These are phyloP conservation scores for Sussaba pulchella DNA, from an alignment of 2,888 invertebrate genomes.

Conservation along the genomic window DNA sequence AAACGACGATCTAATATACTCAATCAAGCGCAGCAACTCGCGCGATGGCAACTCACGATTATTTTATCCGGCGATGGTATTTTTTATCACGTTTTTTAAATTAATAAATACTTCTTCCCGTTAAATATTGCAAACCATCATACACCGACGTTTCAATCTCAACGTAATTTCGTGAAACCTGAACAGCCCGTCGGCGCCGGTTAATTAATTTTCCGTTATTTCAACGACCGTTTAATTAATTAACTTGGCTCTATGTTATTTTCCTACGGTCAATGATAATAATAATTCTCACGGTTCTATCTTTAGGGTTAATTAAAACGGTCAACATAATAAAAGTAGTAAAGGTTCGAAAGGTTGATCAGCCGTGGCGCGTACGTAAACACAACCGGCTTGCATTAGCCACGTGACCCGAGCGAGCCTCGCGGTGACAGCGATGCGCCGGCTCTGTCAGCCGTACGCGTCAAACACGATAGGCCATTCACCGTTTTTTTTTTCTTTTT, in stretches of 20 bases:
- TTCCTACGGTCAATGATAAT: too few relatives aligned
- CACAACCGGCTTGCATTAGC: too few relatives aligned
- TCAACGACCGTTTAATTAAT: constrained; percentile 5
- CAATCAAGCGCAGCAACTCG: constrained; percentile 12
- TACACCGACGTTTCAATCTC: constrained; percentile 26
- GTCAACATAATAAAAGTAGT: not conserved
- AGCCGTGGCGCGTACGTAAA: too few relatives aligned
- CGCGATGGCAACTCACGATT: constrained; percentile 35
- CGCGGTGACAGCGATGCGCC: too few relatives aligned
- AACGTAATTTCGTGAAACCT: not conserved
- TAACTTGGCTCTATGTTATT: not conserved
- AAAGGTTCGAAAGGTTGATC: too few relatives aligned
- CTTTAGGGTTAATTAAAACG: not conserved
- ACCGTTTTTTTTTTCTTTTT: too few relatives aligned
- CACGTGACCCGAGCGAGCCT: too few relatives aligned
- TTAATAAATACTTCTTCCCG: constrained; percentile 32
- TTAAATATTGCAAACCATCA: constrained; percentile 15
- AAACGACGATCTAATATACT: constrained; percentile 55
- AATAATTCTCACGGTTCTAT: not conserved
- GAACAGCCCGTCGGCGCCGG: not conserved
- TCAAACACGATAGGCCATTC: too few relatives aligned
- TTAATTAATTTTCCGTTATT: constrained; percentile 19
- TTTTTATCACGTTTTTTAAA: constrained; percentile 10
- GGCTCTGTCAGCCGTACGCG: too few relatives aligned
- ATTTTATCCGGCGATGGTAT: constrained; percentile 3